Evolutionary conservation across 2,888 invertebrate species (phyloP).

Genomic region (Frankliniella fusca): DNA sequence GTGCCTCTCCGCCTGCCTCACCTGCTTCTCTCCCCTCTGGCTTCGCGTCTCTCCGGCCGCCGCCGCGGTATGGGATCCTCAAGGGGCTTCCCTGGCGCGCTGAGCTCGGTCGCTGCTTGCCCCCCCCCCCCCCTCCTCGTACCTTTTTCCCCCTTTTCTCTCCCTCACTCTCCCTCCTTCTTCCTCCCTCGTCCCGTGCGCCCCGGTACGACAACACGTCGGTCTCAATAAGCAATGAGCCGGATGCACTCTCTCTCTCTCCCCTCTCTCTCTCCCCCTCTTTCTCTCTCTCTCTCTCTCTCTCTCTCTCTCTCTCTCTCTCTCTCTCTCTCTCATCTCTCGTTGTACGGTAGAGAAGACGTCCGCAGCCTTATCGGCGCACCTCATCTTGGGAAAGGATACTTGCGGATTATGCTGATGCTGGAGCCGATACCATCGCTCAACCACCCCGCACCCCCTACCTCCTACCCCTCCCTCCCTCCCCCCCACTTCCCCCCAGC

Average conservation of each 20-base stretch:
- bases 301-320: conserved; percentile 18
- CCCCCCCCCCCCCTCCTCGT: neutral
- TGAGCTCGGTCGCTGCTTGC: neutral
- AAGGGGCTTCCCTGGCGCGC: neutral
- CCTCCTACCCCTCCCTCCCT: neutral
- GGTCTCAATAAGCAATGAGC: too few relatives aligned
- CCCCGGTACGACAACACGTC: neutral
- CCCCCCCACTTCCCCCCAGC: neutral
- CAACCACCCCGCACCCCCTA: neutral
- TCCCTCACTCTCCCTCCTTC: neutral
- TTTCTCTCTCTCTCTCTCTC: neutral
- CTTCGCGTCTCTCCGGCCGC: too few relatives aligned
- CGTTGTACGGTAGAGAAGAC: neutral
- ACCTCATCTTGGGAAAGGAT: neutral
- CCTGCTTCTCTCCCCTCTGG: neutral
- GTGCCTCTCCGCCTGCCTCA: neutral
- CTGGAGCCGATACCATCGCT: neutral
- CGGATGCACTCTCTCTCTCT: neutral
- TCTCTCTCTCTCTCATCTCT: neutral
- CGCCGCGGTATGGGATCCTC: neutral
- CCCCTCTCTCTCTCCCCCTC: neutral
- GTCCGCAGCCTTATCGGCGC: neutral
- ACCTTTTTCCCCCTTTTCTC: neutral
- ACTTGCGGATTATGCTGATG: neutral
- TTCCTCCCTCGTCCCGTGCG: neutral